Conservation (phyloP, 2,888 invertebrate genomes). For the Ochropleura leucogaster region DNA sequence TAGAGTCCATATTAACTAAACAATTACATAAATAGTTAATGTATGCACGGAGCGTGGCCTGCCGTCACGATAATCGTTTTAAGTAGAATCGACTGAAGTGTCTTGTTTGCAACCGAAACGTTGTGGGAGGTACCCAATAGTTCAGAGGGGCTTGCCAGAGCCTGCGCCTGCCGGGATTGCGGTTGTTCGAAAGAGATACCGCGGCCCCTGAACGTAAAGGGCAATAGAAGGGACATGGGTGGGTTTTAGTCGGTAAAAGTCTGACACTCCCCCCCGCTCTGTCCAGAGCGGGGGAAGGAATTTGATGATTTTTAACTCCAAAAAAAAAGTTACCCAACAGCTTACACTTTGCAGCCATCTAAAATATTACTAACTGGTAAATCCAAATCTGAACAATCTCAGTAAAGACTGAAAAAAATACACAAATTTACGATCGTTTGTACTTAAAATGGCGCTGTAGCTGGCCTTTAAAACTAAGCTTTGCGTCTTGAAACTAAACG, state of each 20-base stretch:
- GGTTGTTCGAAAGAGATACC: no score
- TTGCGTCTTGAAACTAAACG: neutral
- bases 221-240: no score
- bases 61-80: constrained; percentile 54
- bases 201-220: no score
- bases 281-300: no score
- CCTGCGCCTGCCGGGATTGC: no score
- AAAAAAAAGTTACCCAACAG: constrained; percentile 8
- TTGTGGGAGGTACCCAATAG: constrained; percentile 3
- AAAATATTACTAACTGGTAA: neutral
- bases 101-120: constrained; percentile 28
- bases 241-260: no score
- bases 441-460: neutral
- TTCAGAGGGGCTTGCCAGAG: no score
- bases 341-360: neutral
- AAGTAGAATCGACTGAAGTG: constrained; percentile 29
- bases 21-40: constrained; percentile 52
- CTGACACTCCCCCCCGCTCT: no score
- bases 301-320: no score
- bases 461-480: neutral
- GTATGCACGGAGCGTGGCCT: constrained; percentile 49
- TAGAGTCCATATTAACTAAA: constrained; percentile 11
- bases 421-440: neutral
- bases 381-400: neutral
- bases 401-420: neutral